Evolutionary conservation across 2,888 invertebrate species (phyloP).

Genomic region (Baronia brevicornis): DNA sequence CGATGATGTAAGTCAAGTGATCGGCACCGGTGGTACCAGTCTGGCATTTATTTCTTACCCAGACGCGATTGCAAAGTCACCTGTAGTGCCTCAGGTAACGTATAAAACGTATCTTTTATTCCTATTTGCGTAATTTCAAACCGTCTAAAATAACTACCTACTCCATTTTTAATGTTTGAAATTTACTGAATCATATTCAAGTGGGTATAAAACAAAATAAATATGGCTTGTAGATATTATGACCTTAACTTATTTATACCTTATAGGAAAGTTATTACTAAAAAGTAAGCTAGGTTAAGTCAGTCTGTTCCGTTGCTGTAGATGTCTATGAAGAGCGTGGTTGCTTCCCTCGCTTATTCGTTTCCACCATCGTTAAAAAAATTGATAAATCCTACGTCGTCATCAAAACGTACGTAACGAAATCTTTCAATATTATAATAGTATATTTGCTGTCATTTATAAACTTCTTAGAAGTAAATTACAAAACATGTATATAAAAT

Average conservation of each 20-base stretch:
- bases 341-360: too few relatives aligned
- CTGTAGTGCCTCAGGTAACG: conserved; percentile 83
- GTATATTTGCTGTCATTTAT: too few relatives aligned
- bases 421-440: neutral
- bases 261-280: too few relatives aligned
- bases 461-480: too few relatives aligned
- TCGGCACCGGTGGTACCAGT: conserved; percentile 83
- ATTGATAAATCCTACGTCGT: neutral
- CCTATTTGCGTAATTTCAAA: neutral
- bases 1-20: conserved; percentile 77
- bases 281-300: too few relatives aligned
- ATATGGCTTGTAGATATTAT: neutral
- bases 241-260: neutral
- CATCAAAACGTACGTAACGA: neutral
- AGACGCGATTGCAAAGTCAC: conserved; percentile 86
- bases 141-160: too few relatives aligned
- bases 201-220: neutral
- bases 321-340: too few relatives aligned
- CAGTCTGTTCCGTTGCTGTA: too few relatives aligned
- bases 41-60: conserved; percentile 91
- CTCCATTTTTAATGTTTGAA: too few relatives aligned
- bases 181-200: neutral
- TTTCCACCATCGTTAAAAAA: too few relatives aligned
- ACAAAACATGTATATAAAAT: too few relatives aligned
- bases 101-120: too few relatives aligned